phyloP scores from a whole-genome alignment of 1,140 invertebrate genomes.

The Eufriesea mexicana region DNA sequence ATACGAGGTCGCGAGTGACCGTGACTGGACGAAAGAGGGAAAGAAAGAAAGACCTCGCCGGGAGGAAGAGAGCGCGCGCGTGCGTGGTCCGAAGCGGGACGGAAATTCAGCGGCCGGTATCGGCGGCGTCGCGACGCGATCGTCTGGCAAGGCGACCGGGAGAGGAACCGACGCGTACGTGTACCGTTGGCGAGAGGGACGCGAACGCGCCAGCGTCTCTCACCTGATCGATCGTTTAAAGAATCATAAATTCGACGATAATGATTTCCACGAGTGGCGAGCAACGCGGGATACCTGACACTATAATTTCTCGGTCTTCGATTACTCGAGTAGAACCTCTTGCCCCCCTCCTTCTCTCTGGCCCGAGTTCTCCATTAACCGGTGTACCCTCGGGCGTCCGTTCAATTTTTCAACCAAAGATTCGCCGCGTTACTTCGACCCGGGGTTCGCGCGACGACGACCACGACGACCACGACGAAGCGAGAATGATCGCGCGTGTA shows the following conservation, averaged over 20 bases:
- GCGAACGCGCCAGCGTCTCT: background rate
- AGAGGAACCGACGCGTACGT: too few relatives aligned
- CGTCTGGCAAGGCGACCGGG: too few relatives aligned
- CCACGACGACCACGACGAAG: background rate
- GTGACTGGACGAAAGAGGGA: conserved; percentile 28
- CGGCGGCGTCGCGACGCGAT: background rate
- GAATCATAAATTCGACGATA: conserved; percentile 53
- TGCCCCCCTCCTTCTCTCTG: background rate
- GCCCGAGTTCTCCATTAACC: conserved; percentile 47
- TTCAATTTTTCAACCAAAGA: conserved; percentile 22
- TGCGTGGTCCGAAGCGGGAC: background rate
- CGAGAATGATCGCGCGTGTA: too few relatives aligned
- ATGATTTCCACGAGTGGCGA: conserved; percentile 52
- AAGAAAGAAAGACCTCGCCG: background rate
- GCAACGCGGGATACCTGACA: conserved; percentile 46
- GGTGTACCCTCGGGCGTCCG: conserved; percentile 30
- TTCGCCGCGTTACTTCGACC: conserved; percentile 8
- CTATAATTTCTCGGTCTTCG: conserved; percentile 53
- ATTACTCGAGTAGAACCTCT: conserved; percentile 43
- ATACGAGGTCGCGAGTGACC: conserved; percentile 60
- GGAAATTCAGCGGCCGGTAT: background rate
- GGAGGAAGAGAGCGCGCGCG: background rate
- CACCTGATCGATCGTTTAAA: conserved; percentile 52
- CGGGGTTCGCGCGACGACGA: background rate
- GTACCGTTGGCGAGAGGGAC: too few relatives aligned